Conservation (phyloP, 2,113 vertebrate species). For the Chrysemys picta region DNA sequence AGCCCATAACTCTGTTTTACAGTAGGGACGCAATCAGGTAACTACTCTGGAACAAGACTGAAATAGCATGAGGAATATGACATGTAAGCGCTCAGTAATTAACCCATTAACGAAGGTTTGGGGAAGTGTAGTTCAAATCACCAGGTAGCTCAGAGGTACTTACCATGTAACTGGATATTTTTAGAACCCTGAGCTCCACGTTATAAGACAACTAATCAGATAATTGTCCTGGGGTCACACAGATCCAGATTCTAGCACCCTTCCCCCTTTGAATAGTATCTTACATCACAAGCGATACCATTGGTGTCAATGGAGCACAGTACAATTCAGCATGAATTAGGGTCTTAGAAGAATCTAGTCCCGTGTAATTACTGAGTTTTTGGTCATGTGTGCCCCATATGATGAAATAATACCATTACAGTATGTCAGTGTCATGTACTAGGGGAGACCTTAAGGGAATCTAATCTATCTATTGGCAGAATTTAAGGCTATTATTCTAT, state of each 20-base stretch:
- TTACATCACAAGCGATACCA: background rate
- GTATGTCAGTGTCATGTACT: background rate
- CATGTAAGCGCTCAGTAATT: background rate
- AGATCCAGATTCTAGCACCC: background rate
- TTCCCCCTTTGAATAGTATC: background rate
- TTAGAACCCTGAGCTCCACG: background rate
- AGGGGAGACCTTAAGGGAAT: slow-evolving; percentile 59
- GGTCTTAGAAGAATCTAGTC: background rate
- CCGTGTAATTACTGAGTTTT: background rate
- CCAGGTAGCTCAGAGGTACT: background rate
- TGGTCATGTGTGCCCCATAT: background rate
- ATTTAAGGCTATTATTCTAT: slow-evolving; percentile 79
- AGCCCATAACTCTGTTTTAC: background rate
- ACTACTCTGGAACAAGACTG: slow-evolving; percentile 38
- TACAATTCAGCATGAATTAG: background rate
- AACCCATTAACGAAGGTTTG: rapidly evolving
- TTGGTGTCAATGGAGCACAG: rapidly evolving
- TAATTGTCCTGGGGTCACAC: slow-evolving; percentile 16
- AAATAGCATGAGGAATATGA: slow-evolving; percentile 22
- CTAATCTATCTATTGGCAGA: slow-evolving; percentile 73
- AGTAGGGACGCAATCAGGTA: background rate
- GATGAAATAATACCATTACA: background rate
- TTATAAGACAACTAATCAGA: background rate
- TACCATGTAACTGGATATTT: background rate
- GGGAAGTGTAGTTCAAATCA: background rate